phyloP scores from a whole-genome alignment of 2,888 invertebrate genomes.

The Drosophila leonis region DNA sequence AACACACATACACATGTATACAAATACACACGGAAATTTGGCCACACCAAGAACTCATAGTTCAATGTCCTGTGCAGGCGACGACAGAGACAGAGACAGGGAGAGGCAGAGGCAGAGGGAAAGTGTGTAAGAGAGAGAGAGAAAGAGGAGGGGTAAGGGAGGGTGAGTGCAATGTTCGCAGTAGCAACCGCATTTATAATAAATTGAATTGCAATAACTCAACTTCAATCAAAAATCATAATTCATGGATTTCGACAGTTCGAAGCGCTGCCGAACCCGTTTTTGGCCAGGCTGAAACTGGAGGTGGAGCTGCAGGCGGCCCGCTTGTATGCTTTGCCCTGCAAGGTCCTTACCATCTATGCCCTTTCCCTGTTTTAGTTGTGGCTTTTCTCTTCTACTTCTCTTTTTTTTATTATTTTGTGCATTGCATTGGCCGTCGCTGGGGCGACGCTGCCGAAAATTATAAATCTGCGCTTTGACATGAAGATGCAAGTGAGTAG shows the following conservation, averaged over 20 bases:
- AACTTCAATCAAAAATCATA: conserved; percentile 85
- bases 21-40: conserved; percentile 70
- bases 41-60: conserved; percentile 77
- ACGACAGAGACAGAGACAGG: conserved; percentile 13
- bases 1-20: conserved; percentile 34
- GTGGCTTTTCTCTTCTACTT: background rate
- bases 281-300: conserved; percentile 33
- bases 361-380: background rate
- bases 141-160: background rate
- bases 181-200: conserved; percentile 81
- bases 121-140: background rate
- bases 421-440: conserved; percentile 55
- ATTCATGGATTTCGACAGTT: conserved; percentile 82
- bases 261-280: conserved; percentile 50
- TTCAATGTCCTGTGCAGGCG: conserved; percentile 80
- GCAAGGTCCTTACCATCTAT: background rate
- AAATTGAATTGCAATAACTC: conserved; percentile 84
- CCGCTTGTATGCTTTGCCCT: conserved; percentile 7
- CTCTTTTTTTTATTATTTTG: conserved; percentile 37
- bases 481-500: conserved; percentile 74
- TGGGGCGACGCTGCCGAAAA: conserved; percentile 69
- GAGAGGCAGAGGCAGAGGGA: background rate
- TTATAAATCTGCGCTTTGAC: conserved; percentile 83
- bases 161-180: conserved; percentile 42
- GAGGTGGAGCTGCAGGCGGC: conserved; percentile 8